Conservation (phyloP, 2,113 vertebrate genomes). For the Muscicapa adusta region DNA sequence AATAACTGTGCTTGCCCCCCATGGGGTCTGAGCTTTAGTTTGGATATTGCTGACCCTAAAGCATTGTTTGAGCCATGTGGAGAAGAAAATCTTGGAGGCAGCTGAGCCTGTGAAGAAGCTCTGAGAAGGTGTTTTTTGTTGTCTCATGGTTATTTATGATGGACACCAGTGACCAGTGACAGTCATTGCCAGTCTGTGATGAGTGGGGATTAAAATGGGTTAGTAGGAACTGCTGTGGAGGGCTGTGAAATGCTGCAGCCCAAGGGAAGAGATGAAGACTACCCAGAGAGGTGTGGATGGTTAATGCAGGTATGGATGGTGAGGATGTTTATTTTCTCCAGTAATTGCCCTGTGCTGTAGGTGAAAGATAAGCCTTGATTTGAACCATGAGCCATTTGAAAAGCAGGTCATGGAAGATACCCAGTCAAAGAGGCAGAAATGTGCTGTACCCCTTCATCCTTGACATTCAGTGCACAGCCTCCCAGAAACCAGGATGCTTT, state of each 20-base stretch:
- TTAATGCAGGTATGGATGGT: background rate
- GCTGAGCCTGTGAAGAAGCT: background rate
- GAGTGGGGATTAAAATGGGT: background rate
- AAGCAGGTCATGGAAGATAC: background rate
- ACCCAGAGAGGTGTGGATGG: background rate
- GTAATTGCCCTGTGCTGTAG: background rate
- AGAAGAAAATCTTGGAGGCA: background rate
- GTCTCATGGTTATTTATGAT: background rate
- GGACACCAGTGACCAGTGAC: background rate
- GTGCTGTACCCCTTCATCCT: background rate
- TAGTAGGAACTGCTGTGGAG: background rate
- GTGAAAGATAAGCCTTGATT: background rate
- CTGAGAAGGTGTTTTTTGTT: background rate
- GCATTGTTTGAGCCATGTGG: background rate
- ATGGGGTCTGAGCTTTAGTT: background rate
- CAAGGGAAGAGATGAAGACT: background rate
- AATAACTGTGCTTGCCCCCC: background rate
- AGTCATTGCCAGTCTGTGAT: background rate
- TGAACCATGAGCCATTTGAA: background rate
- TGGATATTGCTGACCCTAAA: conserved; percentile 2
- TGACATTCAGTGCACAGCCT: background rate
- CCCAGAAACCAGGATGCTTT: conserved; percentile 24
- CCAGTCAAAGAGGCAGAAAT: background rate
- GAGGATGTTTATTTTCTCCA: background rate
- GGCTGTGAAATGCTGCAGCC: background rate